Conservation (phyloP, 2,113 vertebrate genomes). For the Otocyon megalotis region DNA sequence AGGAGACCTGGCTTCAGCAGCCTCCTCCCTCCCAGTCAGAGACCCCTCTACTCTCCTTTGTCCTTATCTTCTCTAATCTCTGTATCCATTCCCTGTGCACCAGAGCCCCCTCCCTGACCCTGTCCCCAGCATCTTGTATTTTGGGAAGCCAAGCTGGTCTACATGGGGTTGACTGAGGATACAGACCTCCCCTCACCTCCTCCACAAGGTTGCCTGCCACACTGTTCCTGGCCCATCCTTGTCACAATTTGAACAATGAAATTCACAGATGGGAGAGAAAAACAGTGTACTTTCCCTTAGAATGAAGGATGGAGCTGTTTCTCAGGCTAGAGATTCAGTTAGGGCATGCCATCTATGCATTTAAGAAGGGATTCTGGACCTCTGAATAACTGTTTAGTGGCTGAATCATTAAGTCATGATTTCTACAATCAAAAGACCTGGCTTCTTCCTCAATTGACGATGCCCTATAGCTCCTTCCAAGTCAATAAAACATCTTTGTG, state of each 20-base stretch:
- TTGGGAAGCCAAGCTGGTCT: background rate
- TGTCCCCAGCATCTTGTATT: background rate
- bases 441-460: background rate
- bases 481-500: background rate
- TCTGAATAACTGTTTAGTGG: background rate
- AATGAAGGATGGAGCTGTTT: background rate
- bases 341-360: background rate
- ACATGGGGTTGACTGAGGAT: background rate
- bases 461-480: background rate
- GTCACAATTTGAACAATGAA: background rate
- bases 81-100: background rate
- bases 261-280: background rate
- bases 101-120: background rate
- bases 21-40: background rate
- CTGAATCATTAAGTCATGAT: background rate
- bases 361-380: background rate
- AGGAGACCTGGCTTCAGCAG: slow-evolving; percentile 36
- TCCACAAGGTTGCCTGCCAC: background rate
- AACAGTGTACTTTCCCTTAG: background rate
- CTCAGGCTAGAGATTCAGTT: background rate
- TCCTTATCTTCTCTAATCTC: background rate
- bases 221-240: background rate
- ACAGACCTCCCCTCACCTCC: background rate
- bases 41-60: background rate
- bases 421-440: background rate